Percentiles rank a stretch among this genome's conserved stretches.
phyloP scores from a whole-genome alignment of 2,888 invertebrate species.

The Meloe dianella region DNA sequence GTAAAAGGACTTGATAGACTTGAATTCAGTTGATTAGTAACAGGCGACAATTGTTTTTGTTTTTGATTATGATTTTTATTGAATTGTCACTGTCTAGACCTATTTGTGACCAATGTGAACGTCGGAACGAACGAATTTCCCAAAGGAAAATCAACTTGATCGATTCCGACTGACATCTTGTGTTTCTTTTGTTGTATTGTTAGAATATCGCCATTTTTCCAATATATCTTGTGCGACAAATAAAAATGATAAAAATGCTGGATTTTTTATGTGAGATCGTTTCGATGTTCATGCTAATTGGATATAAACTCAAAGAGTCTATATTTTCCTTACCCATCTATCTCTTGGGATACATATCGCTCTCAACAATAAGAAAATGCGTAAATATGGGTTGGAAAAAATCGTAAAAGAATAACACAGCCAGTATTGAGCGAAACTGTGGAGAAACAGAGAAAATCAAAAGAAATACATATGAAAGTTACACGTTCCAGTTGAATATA shows the following conservation, averaged over 20 bases:
- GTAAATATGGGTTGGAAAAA: background rate
- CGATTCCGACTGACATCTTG: background rate
- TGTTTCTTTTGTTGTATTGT: too few species aligned
- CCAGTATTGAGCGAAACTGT: background rate
- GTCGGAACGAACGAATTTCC: background rate
- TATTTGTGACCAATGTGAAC: background rate
- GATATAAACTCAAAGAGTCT: background rate
- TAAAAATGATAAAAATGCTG: background rate
- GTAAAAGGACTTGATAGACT: too few species aligned
- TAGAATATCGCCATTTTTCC: too few species aligned
- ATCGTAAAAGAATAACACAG: background rate
- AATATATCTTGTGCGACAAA: background rate
- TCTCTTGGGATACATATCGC: background rate
- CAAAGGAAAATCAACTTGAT: background rate
- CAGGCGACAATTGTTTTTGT: too few species aligned
- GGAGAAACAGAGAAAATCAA: background rate
- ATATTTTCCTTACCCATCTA: background rate
- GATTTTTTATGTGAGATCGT: background rate
- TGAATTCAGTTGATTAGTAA: too few species aligned
- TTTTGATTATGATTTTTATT: background rate
- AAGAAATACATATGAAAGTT: background rate
- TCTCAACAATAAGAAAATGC: background rate
- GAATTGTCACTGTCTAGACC: background rate
- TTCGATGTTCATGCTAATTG: slow-evolving; percentile 7
- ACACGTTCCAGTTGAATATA: background rate